Base-by-base conservation (phyloP, 2,113 vertebrate species). In the Gila orcuttii region DNA sequence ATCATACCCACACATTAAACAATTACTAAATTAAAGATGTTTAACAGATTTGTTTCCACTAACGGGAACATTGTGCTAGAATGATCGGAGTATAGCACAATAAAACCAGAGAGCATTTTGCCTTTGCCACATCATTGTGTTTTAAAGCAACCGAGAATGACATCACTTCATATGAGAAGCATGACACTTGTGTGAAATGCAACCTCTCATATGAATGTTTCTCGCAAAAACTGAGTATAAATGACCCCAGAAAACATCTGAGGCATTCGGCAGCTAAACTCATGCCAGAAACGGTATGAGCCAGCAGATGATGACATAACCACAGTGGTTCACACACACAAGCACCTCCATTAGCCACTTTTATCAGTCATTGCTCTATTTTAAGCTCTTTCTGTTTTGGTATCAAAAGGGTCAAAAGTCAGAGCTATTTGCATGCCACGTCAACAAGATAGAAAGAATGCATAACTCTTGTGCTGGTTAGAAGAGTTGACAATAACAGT, bases 401-500 rank as follows among this genome's bases (percentile, higher is more conserved):
- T 23, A 52, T 66, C 57, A 36, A 6, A 21, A 17, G 25, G 25
- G 68, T 76, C 85, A 86, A 50, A 76, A 82, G 85, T 76, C 85
- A 86, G 55, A 76, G 13, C 25, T 82, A 69, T 84, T 69, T 83
- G n/a, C 21, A n/a, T 11, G 25, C 45, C 64, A 42, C 68, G 25
- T 79, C 62, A 74, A 79, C 28, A 76, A 74, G 13, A 55, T 36
- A 31, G 33, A 64, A 71, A 13, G 76, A 36, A 64, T 3, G 52
- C 52, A 21, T 6, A 55, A 55, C 52, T 57, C 52, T 55, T 21
- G 52, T 21, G 52, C 52, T 6, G 50, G 11, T 73, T 36, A 74
- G 80, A 3, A 33, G 57, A 8, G 45, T 60, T 69, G 85, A 81
- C 83, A 88, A 88, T 74, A 80, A 68, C 79, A 21, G 21, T 19